Percentiles rank a stretch among this genome's conserved stretches.
phyloP scores from a whole-genome alignment of 2,888 invertebrate species.

The Tipula confusa region DNA sequence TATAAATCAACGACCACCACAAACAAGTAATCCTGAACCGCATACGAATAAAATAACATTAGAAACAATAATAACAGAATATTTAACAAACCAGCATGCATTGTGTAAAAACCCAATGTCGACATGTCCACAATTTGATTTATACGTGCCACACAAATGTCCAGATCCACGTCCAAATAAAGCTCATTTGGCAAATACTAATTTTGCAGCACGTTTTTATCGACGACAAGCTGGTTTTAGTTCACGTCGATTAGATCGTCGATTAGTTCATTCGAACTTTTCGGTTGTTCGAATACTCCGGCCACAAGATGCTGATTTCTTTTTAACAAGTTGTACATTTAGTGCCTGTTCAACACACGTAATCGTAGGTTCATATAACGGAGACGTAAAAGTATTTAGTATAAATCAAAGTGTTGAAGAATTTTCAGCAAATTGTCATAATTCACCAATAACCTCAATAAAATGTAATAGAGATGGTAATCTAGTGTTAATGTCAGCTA shows the following conservation, averaged over 20 bases:
- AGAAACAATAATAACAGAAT: constrained; percentile 92
- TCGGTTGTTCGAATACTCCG: constrained; percentile 70
- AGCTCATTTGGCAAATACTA: constrained; percentile 54
- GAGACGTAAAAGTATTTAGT: constrained; percentile 86
- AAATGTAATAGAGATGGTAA: constrained; percentile 70
- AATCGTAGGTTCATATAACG: constrained; percentile 85
- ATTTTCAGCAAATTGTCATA: constrained; percentile 72
- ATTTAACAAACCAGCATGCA: constrained; percentile 96
- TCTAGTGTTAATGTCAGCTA: constrained; percentile 76
- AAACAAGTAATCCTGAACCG: constrained; percentile 42
- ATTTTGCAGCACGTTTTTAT: constrained; percentile 63
- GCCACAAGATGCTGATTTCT: constrained; percentile 64
- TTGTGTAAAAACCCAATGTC: constrained; percentile 96
- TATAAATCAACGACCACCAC: constrained; percentile 36
- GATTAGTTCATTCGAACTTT: constrained; percentile 78
- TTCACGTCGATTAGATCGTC: constrained; percentile 66
- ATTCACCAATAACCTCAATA: constrained; percentile 79
- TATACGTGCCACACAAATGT: constrained; percentile 94
- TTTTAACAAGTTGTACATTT: constrained; percentile 66
- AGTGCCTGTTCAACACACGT: constrained; percentile 60
- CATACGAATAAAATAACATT: constrained; percentile 59
- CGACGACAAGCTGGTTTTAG: constrained; percentile 55
- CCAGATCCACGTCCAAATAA: constrained; percentile 72
- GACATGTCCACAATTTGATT: constrained; percentile 93
- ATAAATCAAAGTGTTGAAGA: constrained; percentile 78